Percentiles rank a stretch among this genome's conserved stretches.
phyloP scores from a whole-genome alignment of 2,113 vertebrate genomes.

The Dasyornis broadbenti region DNA sequence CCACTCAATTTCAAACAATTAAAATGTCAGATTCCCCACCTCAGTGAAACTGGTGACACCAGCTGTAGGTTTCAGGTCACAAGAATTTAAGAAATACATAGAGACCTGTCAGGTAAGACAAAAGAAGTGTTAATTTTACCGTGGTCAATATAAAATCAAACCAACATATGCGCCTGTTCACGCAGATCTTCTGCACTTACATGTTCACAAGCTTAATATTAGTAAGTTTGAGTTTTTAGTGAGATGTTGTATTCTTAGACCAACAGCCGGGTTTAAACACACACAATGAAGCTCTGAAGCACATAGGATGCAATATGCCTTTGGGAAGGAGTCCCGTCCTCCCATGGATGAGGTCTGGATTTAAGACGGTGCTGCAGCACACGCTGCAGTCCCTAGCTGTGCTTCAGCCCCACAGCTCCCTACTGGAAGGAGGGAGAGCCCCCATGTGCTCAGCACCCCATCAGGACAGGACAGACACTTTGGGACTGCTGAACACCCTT shows the following conservation, averaged over 20 bases:
- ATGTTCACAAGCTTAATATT: neutral
- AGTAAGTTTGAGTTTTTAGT: neutral
- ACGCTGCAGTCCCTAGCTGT: neutral
- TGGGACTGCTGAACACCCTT: neutral
- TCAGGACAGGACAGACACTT: neutral
- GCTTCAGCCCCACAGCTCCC: fast-evolving
- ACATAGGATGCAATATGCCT: fast-evolving
- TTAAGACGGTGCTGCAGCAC: neutral
- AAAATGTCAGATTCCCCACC: neutral
- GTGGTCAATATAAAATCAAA: neutral
- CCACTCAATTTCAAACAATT: neutral
- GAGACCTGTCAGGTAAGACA: neutral
- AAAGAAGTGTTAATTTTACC: neutral
- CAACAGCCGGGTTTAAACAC: neutral
- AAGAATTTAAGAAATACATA: neutral
- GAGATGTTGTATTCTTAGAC: neutral
- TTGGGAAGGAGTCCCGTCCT: neutral
- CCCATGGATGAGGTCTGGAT: neutral
- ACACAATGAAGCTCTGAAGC: neutral
- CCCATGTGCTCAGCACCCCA: fast-evolving
- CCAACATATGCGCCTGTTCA: neutral
- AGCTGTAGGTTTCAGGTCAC: neutral
- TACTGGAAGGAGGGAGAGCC: fast-evolving
- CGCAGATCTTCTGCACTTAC: neutral
- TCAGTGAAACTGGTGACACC: neutral